Evolutionary conservation across 2,113 vertebrate genomes (phyloP).

Genomic region (Muscicapa adusta): DNA sequence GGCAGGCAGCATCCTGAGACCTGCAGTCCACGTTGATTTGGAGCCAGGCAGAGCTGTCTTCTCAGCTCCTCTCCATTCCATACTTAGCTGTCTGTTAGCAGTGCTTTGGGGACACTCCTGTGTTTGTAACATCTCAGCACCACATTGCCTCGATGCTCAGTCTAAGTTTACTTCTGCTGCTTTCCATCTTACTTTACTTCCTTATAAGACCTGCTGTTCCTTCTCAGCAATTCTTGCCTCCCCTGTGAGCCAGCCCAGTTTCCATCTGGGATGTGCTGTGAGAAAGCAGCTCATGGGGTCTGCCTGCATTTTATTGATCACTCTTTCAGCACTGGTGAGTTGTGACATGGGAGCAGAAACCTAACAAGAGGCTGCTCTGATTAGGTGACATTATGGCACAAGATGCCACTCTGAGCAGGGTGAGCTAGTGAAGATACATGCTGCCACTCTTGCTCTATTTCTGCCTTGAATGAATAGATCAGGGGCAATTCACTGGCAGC

Average conservation of each 20-base stretch:
- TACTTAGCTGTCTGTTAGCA: not conserved
- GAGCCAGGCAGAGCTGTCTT: not conserved
- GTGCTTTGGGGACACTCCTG: not conserved
- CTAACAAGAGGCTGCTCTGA: not conserved
- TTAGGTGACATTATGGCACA: not conserved
- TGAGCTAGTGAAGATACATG: not conserved
- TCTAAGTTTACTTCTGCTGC: not conserved
- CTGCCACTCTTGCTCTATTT: not conserved
- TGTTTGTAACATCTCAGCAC: not conserved
- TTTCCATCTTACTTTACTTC: not conserved
- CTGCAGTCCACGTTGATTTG: not conserved
- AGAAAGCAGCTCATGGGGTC: not conserved
- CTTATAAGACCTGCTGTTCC: not conserved
- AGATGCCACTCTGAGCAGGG: not conserved
- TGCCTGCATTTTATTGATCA: rapidly evolving
- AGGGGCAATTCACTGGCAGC: not conserved
- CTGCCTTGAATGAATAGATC: not conserved
- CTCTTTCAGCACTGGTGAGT: not conserved
- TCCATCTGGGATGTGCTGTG: not conserved
- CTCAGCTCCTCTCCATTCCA: not conserved
- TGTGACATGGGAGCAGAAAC: not conserved
- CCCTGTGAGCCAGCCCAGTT: not conserved
- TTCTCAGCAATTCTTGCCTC: not conserved
- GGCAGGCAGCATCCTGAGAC: not conserved
- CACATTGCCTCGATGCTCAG: not conserved